A percentile compares a stretch with the other conserved stretches of the same genome.
Conservation (phyloP, 2,797 vertebrate genomes). For the Lepus oiostolus region DNA sequence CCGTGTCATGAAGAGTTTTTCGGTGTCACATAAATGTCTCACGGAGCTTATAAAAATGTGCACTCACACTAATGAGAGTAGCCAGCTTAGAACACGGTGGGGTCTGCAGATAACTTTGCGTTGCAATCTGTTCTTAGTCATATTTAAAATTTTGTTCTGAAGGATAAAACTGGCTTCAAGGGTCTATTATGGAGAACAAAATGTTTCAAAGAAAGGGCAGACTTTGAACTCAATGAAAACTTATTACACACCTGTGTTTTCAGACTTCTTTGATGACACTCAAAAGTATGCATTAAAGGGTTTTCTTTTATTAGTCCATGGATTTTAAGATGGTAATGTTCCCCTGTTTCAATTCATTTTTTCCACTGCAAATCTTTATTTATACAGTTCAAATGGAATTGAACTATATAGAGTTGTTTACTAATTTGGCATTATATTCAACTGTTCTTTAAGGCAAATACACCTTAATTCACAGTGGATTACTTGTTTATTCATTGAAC, state of each 20-base stretch:
- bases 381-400: not conserved
- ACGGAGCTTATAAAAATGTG: slow-evolving; percentile 35
- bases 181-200: slow-evolving; percentile 60
- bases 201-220: slow-evolving; percentile 61
- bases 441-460: not conserved
- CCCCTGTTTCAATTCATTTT: not conserved
- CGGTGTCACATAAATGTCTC: slow-evolving; percentile 67
- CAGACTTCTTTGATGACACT: slow-evolving; percentile 16
- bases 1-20: slow-evolving; percentile 64
- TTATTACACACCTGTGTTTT: slow-evolving; percentile 39
- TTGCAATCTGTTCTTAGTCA: not conserved
- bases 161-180: slow-evolving; percentile 52
- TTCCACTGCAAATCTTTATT: slow-evolving; percentile 46
- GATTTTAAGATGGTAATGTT: slow-evolving; percentile 19
- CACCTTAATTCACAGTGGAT: not conserved
- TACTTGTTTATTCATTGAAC: not conserved
- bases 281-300: not conserved
- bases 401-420: slow-evolving; percentile 4
- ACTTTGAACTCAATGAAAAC: slow-evolving; percentile 57
- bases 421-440: not conserved
- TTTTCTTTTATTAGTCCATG: not conserved
- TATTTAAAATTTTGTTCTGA: not conserved
- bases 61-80: slow-evolving; percentile 74
- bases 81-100: slow-evolving; percentile 66
- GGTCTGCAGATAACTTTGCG: not conserved